Evolutionary conservation across 2,113 vertebrate species (phyloP).

Genomic region (Thinocorus orbignyianus): DNA sequence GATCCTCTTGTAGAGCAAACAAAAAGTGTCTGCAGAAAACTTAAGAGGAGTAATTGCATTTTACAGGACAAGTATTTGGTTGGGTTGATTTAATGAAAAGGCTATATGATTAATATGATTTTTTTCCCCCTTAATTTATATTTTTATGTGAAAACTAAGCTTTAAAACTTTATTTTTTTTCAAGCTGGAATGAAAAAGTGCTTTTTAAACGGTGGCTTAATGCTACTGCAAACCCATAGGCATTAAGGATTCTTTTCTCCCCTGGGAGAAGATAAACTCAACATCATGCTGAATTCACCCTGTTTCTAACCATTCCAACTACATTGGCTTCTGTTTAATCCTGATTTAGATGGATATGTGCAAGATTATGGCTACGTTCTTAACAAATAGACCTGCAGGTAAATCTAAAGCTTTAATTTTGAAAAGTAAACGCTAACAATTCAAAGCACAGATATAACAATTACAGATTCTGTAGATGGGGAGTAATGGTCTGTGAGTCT

Average conservation of each 20-base stretch:
- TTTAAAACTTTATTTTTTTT: not conserved
- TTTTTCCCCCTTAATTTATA: not conserved
- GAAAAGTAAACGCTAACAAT: not conserved
- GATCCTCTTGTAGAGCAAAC: not conserved
- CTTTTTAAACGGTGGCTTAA: not conserved
- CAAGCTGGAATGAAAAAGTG: not conserved
- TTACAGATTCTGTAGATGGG: not conserved
- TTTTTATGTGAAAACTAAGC: not conserved
- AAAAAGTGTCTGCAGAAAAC: not conserved
- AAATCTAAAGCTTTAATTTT: not conserved
- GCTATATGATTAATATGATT: not conserved
- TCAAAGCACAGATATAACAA: not conserved
- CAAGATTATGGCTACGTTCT: not conserved
- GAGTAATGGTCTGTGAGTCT: not conserved
- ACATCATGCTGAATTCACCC: not conserved
- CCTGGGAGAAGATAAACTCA: not conserved
- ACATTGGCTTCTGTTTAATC: not conserved
- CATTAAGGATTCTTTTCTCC: not conserved
- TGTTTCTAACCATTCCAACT: not conserved
- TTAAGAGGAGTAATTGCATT: not conserved
- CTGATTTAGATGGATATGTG: not conserved
- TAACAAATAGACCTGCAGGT: not conserved
- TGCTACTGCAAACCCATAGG: not conserved
- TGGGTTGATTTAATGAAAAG: not conserved
- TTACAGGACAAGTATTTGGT: not conserved